phyloP scores from a whole-genome alignment of 2,888 invertebrate genomes.

The Macaria notata region DNA sequence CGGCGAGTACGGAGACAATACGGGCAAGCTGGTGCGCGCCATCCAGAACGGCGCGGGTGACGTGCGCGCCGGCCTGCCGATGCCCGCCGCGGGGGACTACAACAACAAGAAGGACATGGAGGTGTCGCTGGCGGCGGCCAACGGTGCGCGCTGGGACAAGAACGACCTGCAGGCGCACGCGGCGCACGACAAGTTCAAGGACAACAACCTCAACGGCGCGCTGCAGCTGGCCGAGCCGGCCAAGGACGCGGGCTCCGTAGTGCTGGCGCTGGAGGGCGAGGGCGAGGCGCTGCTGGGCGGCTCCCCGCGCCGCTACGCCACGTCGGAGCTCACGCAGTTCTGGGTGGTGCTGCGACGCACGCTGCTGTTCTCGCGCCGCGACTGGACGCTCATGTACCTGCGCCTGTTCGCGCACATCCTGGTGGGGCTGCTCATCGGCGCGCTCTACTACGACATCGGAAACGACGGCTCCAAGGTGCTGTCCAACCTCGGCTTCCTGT shows the following conservation, averaged over 20 bases:
- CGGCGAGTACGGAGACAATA: slow-evolving; percentile 97
- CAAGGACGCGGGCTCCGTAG: slow-evolving; percentile 86
- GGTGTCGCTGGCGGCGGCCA: slow-evolving; percentile 49
- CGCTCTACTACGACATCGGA: slow-evolving; percentile 97
- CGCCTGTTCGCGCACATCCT: slow-evolving; percentile 96
- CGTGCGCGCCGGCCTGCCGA: slow-evolving; percentile 84
- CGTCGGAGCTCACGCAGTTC: slow-evolving; percentile 91
- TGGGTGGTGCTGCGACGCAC: slow-evolving; percentile 94
- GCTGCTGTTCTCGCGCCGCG: slow-evolving; percentile 91
- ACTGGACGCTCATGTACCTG: slow-evolving; percentile 97
- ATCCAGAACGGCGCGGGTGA: slow-evolving; percentile 93
- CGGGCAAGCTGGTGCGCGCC: slow-evolving; percentile 90
- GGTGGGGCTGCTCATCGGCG: slow-evolving; percentile 96
- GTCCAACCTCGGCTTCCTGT: slow-evolving; percentile 97
- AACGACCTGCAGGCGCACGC: slow-evolving; percentile 73
- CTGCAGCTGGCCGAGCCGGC: slow-evolving; percentile 83
- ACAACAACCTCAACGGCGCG: slow-evolving; percentile 66
- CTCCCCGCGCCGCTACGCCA: slow-evolving; percentile 90
- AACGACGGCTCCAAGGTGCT: slow-evolving; percentile 98
- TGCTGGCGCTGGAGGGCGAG: slow-evolving; percentile 78
- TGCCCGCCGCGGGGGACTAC: slow-evolving; percentile 83
- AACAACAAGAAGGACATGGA: slow-evolving; percentile 78
- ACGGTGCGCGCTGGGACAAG: slow-evolving; percentile 67
- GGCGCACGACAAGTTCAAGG: slow-evolving; percentile 59
- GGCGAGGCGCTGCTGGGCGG: slow-evolving; percentile 84